Percentiles rank a stretch among this genome's conserved stretches.
Conservation (phyloP, 2,888 invertebrate species). For the Dorcus parallelipipedus region DNA sequence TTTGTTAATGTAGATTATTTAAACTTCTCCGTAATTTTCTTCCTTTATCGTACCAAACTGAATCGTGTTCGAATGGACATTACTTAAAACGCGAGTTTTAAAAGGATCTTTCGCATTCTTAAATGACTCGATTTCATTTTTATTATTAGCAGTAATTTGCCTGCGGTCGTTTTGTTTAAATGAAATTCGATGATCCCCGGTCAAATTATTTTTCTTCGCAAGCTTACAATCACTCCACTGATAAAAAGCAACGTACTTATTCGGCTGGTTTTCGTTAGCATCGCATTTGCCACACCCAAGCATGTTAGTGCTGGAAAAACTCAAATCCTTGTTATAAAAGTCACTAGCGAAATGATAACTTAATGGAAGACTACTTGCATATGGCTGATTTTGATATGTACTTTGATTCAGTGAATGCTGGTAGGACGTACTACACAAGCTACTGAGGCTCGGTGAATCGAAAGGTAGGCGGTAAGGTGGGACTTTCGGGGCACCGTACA, state of each 20-base stretch:
- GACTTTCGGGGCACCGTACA: conserved; percentile 46
- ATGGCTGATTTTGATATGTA: conserved; percentile 37
- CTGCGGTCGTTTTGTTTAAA: no score
- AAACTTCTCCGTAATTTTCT: conserved; percentile 26
- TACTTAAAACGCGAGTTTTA: no score
- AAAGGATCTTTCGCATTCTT: no score
- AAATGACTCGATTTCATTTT: no score
- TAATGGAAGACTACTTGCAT: conserved; percentile 44
- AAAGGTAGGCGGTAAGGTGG: conserved; percentile 22
- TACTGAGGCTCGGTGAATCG: conserved; percentile 38
- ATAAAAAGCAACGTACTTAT: no score
- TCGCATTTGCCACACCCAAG: no score
- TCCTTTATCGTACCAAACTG: neutral
- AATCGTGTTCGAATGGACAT: no score
- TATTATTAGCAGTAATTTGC: no score
- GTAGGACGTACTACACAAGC: conserved; percentile 37
- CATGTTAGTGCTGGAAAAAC: conserved; percentile 41
- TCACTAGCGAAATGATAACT: conserved; percentile 21
- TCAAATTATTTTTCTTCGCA: no score
- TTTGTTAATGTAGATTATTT: neutral
- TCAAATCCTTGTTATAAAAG: conserved; percentile 1
- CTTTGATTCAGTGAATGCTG: conserved; percentile 31
- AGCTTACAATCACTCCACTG: no score
- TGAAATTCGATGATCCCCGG: no score
- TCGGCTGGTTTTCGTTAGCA: no score